Base-by-base conservation (phyloP, 2,113 vertebrate genomes). In the Grammatotria lemairii region DNA sequence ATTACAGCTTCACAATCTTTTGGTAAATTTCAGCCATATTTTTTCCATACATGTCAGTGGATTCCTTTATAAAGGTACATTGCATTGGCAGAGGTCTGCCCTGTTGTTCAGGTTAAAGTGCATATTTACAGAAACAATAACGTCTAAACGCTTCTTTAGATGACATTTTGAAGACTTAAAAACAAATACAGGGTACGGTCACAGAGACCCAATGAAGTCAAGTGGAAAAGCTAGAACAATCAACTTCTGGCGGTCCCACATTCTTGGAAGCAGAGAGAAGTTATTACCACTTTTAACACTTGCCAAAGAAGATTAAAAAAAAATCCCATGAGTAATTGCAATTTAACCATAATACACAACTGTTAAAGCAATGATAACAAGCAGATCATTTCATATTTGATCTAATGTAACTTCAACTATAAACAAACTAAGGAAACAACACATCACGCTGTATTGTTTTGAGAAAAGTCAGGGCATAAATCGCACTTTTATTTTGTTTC, bases 401-500 rank as follows among this genome's bases (percentile, higher is more conserved):
- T 87, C 91, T 80, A 75, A 60, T 55, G 45, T 87, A 53, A 82
- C 73, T 14, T 63, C 3, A 16, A 42, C 19, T 31, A 73, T 60
- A 68, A 85, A 92, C 51, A 87, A 86, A 81, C 80, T 16, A 78
- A 91, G 80, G 73, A 87, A 86, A 60, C 19, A 10, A 65, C 8
- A 86, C 35, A 82, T 75, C 47, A 54, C 3, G 8, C 81, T 89
- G 70, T 17, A 28, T 53, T 92, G 85, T 90, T 92, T 85, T 40
- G 33, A 88, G 68, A 86, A 82, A 89, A 85, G 83, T 68, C 55
- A 51, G 38, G 60, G 80, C 60, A 54, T 42, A 31, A 3, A 35
- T 60, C 13, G 23, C 80, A 79, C 33, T 47, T 19, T 57, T 80
- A 40, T 81, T 21, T 35, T 7, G 2, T 21, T 53, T 11, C 16